Evolutionary conservation across 2,113 vertebrate species (phyloP).

Genomic region (Thunnus thynnus): DNA sequence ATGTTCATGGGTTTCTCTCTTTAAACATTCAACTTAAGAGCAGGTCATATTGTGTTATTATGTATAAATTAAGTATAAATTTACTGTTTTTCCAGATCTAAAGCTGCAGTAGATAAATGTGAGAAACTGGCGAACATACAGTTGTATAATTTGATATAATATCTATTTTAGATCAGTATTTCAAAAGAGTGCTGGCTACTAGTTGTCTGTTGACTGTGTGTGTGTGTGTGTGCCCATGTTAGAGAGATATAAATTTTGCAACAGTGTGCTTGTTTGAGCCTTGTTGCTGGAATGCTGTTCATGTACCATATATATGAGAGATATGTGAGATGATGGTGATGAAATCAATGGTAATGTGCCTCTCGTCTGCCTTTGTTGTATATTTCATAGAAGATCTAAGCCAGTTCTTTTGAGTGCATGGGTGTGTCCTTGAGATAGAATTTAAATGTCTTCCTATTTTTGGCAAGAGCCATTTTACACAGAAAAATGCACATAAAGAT

Average conservation of each 20-base stretch:
- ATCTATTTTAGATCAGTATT: conserved; percentile 42
- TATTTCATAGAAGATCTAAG: conserved; percentile 45
- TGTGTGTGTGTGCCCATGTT: neutral
- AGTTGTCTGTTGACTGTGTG: conserved; percentile 1
- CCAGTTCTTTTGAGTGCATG: neutral
- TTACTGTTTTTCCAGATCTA: neutral
- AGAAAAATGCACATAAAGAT: neutral
- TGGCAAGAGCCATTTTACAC: neutral
- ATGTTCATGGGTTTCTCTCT: neutral
- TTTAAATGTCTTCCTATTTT: neutral
- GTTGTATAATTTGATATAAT: conserved; percentile 21
- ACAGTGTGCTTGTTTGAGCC: neutral
- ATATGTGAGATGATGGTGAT: conserved; percentile 44
- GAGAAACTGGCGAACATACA: neutral
- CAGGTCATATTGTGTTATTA: neutral
- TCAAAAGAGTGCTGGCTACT: conserved; percentile 28
- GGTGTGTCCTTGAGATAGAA: neutral
- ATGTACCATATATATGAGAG: neutral
- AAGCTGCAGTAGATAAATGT: neutral
- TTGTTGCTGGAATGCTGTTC: conserved; percentile 9
- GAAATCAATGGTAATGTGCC: conserved; percentile 55
- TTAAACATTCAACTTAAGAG: neutral
- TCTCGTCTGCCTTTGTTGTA: conserved; percentile 42
- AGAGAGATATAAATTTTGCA: conserved; percentile 50
- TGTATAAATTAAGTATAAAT: neutral